Conservation (phyloP, 1,140 invertebrate genomes). For the Rhynchophorus ferrugineus region DNA sequence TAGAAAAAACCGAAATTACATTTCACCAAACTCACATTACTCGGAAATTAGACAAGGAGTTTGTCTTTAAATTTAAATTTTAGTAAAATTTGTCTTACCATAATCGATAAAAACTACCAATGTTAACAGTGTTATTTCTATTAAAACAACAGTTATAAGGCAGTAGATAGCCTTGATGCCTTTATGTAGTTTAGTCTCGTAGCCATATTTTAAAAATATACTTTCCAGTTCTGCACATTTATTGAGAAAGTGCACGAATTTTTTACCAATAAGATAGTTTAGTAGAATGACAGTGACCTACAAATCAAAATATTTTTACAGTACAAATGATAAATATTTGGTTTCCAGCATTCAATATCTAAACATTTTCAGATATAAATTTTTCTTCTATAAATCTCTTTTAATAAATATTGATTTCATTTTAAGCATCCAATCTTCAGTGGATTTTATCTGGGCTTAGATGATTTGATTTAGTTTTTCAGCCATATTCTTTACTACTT, state of each 20-base stretch:
- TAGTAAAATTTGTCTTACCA: background rate
- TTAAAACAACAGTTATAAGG: background rate
- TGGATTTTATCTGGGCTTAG: no score
- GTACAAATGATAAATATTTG: background rate
- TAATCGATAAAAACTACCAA: background rate
- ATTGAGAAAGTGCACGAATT: background rate
- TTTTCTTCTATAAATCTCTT: background rate
- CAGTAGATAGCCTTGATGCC: background rate
- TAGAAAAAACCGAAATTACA: no score
- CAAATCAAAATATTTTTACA: background rate
- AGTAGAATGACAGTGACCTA: background rate
- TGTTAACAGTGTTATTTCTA: background rate
- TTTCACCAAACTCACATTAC: no score
- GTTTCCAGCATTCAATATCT: background rate
- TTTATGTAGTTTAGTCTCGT: background rate
- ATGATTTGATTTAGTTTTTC: no score
- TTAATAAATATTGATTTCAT: background rate
- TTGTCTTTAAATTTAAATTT: background rate
- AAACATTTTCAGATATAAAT: background rate
- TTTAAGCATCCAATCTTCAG: background rate
- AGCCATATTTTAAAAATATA: background rate
- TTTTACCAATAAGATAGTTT: background rate
- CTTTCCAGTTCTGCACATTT: background rate
- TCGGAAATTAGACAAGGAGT: background rate
- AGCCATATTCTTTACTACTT: no score